Evolutionary conservation across 2,888 invertebrate species (phyloP), one percentile per base, ranked within the genome.

Genomic region (Morpho achilles): DNA sequence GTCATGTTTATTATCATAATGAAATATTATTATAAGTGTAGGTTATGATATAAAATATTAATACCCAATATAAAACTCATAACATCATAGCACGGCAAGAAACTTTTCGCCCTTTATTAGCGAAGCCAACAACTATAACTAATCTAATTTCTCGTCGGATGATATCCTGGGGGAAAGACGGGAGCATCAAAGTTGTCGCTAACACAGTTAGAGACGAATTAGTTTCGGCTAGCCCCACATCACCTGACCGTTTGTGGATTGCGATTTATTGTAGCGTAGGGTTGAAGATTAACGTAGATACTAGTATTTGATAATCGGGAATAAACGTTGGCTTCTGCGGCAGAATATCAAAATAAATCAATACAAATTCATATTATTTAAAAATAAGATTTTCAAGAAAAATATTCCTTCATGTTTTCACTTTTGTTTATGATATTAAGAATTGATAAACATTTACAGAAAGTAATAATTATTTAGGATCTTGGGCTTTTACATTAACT

Each of bases 161-260:
- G 83, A 87, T 87, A 87, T 84, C 88, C 88, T 77, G 73, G 64
- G 87, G 87, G 88, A 82, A 67, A 32, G 71, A 66, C 69, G 72
- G 72, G 73, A 78, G 86, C 87, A 87, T 88, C 87, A 87, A 89
- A 90, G 84, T 90, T 89, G 87, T 87, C 85, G 72, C 80, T 89
- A 90, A 90, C 87, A 79, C 82, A 86, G 85, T 90, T 88, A 87
- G 77, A 80, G 81, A 82, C 76, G 80, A 86, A 89, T 90, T 90
- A 89, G 88, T 87, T 89, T 86, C 78, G 83, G 82, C 74, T 85
- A 84, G 80, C 64, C 66, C 51, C 50, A 59, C 66, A 68, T 72
- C 76, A 84, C 86, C 86, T 86, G 85, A 75, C 81, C 81, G 73
- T 74, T 75, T 74, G 68, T 66, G 74, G 75, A 79, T 79, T 82